Percentiles rank a stretch among this genome's conserved stretches.
phyloP scores from a whole-genome alignment of 2,113 vertebrate species.

The cattle (Bos taurus) region ARS-UCD2.0 NC_037331.1:49073001-49073500 shows the following conservation, averaged over 20 bases:
- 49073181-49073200: not conserved
- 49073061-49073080: not conserved
- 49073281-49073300: slow-evolving; percentile 50
- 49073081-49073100: not conserved
- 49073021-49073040: not conserved
- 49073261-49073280: not conserved
- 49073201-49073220: not conserved
- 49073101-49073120: not conserved
- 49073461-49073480: not conserved
- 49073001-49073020: not conserved
- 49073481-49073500: not conserved
- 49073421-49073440: not conserved
- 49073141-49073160: not conserved
- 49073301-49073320: slow-evolving; percentile 17
- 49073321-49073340: not conserved
- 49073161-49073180: not conserved
- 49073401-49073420: not conserved
- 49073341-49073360: not conserved
- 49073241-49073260: not conserved
- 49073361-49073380: not conserved
- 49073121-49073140: not conserved
- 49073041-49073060: not conserved
- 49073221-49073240: not conserved
- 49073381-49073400: not conserved
- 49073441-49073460: not conserved